phyloP scores from a whole-genome alignment of 1,140 invertebrate genomes.

The Sinonovacula constricta region DNA sequence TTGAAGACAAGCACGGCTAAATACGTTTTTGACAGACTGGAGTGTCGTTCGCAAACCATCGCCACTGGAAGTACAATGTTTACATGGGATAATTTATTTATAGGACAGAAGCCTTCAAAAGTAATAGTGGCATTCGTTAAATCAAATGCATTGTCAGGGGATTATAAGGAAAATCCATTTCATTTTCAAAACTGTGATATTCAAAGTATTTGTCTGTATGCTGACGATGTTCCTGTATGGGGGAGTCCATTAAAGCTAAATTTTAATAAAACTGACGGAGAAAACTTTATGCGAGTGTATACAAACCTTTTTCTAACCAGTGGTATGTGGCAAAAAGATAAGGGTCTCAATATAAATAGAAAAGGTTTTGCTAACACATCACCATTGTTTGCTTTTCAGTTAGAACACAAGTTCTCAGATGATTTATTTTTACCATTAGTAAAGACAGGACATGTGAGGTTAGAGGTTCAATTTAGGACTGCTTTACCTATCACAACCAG shows the following conservation, averaged over 20 bases:
- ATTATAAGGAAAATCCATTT: conserved; percentile 51
- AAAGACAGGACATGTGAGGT: conserved; percentile 32
- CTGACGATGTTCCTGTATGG: conserved; percentile 24
- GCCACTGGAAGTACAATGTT: conserved; percentile 35
- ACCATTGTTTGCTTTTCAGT: conserved; percentile 34
- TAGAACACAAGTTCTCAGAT: conserved; percentile 32
- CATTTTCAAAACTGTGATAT: conserved; percentile 33
- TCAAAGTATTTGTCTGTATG: conserved; percentile 31
- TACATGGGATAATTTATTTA: conserved; percentile 47
- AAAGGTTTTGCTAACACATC: conserved; percentile 40
- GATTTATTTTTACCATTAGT: conserved; percentile 21
- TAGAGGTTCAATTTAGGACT: conserved; percentile 32
- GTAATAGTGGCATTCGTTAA: conserved; percentile 34
- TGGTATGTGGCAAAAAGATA: conserved; percentile 25
- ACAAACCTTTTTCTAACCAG: conserved; percentile 28
- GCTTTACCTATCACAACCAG: conserved; percentile 35
- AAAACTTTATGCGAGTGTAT: conserved; percentile 37
- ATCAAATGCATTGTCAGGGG: conserved; percentile 46
- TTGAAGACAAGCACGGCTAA: conserved; percentile 29
- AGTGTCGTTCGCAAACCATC: conserved; percentile 36
- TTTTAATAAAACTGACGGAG: conserved; percentile 35
- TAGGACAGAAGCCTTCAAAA: conserved; percentile 38
- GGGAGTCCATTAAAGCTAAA: conserved; percentile 41
- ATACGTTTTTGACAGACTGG: conserved; percentile 26
- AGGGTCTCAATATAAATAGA: conserved; percentile 29